Evolutionary conservation across 2,113 vertebrate genomes (phyloP).

Genomic region (Sclerurus mexicanus): DNA sequence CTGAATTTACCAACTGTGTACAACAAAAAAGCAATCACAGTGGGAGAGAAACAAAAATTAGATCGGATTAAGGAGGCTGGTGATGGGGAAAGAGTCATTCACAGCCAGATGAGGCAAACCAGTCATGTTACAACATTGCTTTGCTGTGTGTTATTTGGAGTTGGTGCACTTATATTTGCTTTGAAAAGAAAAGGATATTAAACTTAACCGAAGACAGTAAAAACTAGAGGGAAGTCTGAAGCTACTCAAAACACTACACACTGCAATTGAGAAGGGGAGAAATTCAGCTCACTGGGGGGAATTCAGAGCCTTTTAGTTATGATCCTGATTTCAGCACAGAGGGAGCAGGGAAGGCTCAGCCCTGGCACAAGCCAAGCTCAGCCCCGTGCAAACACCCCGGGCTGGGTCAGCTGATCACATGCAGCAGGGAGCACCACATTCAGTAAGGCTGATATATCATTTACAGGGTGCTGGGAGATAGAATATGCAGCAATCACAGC

Average conservation of each 20-base stretch:
- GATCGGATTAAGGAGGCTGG: background rate
- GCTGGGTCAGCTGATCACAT: background rate
- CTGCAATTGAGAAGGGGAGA: background rate
- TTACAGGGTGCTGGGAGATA: background rate
- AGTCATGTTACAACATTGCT: background rate
- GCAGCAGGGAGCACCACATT: background rate
- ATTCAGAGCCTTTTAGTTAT: background rate
- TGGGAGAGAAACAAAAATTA: background rate
- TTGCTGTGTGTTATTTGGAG: background rate
- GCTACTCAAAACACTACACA: background rate
- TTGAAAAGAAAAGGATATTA: background rate
- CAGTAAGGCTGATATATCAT: background rate
- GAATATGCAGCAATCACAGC: background rate
- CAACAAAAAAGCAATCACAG: background rate
- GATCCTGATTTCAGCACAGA: background rate
- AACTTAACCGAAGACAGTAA: background rate
- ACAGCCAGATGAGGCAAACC: background rate
- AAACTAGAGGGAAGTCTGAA: background rate
- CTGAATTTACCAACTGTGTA: background rate
- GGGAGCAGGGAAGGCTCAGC: background rate
- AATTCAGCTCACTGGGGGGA: background rate
- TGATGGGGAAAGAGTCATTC: background rate
- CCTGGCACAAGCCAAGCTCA: accelerated
- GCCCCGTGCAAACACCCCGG: background rate
- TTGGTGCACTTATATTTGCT: background rate